Percentiles rank a stretch among this genome's conserved stretches.
Conservation (phyloP, 2,888 invertebrate species). For the Schrankia costaestrigalis region DNA sequence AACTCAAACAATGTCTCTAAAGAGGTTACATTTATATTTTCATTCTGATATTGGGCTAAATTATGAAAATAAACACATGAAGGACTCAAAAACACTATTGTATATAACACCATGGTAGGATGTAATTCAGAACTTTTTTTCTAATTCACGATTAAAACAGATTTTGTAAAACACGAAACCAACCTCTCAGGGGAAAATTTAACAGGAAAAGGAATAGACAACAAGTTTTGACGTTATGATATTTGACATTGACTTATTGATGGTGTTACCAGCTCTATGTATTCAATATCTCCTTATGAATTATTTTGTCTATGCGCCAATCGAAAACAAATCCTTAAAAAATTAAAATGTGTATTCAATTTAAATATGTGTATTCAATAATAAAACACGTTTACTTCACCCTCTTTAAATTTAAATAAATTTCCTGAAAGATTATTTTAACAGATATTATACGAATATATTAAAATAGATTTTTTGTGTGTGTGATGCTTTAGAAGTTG, state of each 20-base stretch:
- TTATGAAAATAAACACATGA: conserved; percentile 55
- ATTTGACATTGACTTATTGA: conserved; percentile 40
- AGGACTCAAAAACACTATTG: conserved; percentile 35
- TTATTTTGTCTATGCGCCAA: conserved; percentile 10
- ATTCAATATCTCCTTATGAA: neutral
- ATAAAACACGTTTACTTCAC: too few relatives aligned
- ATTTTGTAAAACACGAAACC: conserved; percentile 68
- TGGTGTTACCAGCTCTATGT: conserved; percentile 23
- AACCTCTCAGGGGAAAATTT: conserved; percentile 74
- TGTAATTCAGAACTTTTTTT: conserved; percentile 44
- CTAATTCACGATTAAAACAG: conserved; percentile 60
- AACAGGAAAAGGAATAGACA: conserved; percentile 75
- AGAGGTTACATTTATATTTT: conserved; percentile 58
- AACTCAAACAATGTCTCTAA: conserved; percentile 53
- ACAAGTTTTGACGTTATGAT: conserved; percentile 47
- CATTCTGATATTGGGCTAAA: conserved; percentile 36
- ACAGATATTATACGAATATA: too few relatives aligned
- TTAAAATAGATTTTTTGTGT: too few relatives aligned
- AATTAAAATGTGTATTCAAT: too few relatives aligned
- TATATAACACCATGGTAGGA: conserved; percentile 35
- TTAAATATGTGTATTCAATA: too few relatives aligned
- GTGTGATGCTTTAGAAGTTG: too few relatives aligned
- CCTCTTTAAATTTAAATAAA: too few relatives aligned
- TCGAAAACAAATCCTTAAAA: too few relatives aligned
- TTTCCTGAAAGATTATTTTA: too few relatives aligned